A percentile compares a stretch with the other conserved stretches of the same genome.
Conservation (phyloP, 2,113 vertebrate genomes). For the Scophthalmus maximus region DNA sequence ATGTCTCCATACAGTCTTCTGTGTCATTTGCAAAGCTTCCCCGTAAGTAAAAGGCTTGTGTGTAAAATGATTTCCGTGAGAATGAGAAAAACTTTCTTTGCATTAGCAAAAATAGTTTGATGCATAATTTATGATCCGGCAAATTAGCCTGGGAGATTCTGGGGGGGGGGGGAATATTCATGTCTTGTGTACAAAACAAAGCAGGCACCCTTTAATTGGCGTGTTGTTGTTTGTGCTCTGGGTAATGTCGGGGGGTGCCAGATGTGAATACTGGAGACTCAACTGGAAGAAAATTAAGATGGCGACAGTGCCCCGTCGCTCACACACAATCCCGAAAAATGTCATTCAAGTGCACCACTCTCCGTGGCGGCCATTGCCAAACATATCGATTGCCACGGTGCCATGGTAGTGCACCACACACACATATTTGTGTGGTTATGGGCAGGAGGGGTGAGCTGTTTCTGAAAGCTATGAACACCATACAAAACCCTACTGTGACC, state of each 20-base stretch:
- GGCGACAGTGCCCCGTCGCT: conserved; percentile 74
- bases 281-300: conserved; percentile 81
- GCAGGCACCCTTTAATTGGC: conserved; percentile 56
- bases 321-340: conserved; percentile 63
- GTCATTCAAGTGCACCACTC: conserved; percentile 72
- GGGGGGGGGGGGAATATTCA: conserved; percentile 37
- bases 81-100: conserved; percentile 23
- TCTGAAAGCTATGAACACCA: too few species aligned
- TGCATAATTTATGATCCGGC: conserved; percentile 45
- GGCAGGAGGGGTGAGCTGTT: conserved; percentile 5
- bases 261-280: conserved; percentile 67
- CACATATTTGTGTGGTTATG: too few species aligned
- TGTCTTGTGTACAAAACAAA: conserved; percentile 49
- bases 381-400: conserved; percentile 73
- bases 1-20: conserved; percentile 51
- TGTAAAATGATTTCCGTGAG: background rate
- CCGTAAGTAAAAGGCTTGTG: background rate
- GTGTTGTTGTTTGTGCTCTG: conserved; percentile 54
- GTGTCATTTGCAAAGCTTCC: conserved; percentile 33
- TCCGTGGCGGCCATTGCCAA: conserved; percentile 76
- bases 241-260: conserved; percentile 23
- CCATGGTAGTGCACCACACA: conserved; percentile 63
- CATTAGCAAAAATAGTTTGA: conserved; percentile 50
- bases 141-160: too few species aligned
- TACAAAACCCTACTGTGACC: too few species aligned